These are phyloP conservation scores for Oryctolagus cuniculus DNA, from an alignment of 2,113 vertebrate species.

Conservation along the genomic window mOryCun1.1 NC_091432.1:107846501-107847000, in stretches of 20 bases:
- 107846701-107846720: no score
- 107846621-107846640: not conserved
- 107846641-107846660: not conserved
- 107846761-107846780: not conserved
- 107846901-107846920: not conserved
- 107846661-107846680: not conserved
- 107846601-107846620: not conserved
- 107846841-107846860: accelerated
- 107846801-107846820: not conserved
- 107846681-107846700: not conserved
- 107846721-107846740: not conserved
- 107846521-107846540: not conserved
- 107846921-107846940: not conserved
- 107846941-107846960: not conserved
- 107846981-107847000: not conserved
- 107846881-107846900: not conserved
- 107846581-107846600: not conserved
- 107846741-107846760: not conserved
- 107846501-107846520: not conserved
- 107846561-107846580: not conserved
- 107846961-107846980: not conserved
- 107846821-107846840: not conserved
- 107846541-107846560: not conserved
- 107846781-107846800: not conserved
- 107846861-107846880: not conserved